Evolutionary conservation across 2,888 invertebrate species (phyloP), one percentile per base, ranked within the genome.

Genomic region (Meloe dianella): DNA sequence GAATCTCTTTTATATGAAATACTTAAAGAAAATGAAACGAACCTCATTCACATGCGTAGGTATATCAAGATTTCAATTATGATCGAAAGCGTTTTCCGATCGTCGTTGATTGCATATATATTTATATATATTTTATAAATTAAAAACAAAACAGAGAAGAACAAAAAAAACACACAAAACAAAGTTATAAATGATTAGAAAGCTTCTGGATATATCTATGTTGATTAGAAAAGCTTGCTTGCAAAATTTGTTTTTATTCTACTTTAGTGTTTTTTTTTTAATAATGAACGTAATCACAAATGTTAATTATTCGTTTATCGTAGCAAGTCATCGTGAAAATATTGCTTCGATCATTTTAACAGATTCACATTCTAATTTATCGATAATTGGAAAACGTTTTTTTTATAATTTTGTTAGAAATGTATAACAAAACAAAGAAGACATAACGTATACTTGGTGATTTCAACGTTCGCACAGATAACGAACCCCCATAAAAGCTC

Each of bases 401-500:
- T 32, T 2, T 32, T 32, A 8, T 32, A 32, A 7, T n/a, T n/a
- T n/a, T n/a, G n/a, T n/a, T n/a, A n/a, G n/a, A n/a, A n/a, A n/a
- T n/a, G n/a, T n/a, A n/a, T n/a, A n/a, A n/a, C n/a, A n/a, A n/a
- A n/a, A n/a, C n/a, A 38, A 9, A 3, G 12, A 10, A 35, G 4
- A 10, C 12, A 35, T 4, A 35, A 35, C 10, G 4, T 35, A 12
- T 35, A 12, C 7, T n/a, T 14, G 47, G 47, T 20, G 47, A 47
- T 20, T 47, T 47, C 20, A 47, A 47, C 47, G 20, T 20, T 47
- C 47, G 10, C 47, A 22, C 20, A 47, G 20, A 20, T 47, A 47
- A 47, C 47, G 47, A 47, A 22, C 47, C 47, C n/a, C 47, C 47
- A 47, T 47, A 47, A 47, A 47, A 47, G 47, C 47, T 20, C 10